Evolutionary conservation across 2,113 vertebrate species (phyloP).

Genomic region (Toxostoma redivivum): DNA sequence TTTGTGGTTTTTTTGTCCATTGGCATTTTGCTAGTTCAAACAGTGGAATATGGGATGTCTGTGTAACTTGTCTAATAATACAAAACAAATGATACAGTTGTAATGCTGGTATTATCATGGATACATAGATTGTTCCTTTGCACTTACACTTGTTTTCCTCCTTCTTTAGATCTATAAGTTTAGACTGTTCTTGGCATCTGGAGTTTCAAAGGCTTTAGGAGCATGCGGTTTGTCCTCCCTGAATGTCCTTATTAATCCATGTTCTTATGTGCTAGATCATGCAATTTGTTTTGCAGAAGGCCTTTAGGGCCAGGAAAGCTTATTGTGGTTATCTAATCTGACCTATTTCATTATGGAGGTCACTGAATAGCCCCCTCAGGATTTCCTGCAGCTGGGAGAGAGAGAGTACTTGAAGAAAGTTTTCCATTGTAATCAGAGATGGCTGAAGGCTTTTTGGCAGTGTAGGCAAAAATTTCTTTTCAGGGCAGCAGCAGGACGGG

Average conservation of each 20-base stretch:
- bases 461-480: background rate
- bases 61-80: slow-evolving; percentile 42
- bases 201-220: slow-evolving; percentile 3
- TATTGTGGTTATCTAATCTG: slow-evolving; percentile 55
- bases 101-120: background rate
- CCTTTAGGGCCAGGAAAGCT: slow-evolving; percentile 19
- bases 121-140: background rate
- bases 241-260: slow-evolving; percentile 18
- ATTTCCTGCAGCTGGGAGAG: slow-evolving; percentile 51
- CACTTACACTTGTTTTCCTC: background rate
- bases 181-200: background rate
- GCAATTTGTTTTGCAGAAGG: slow-evolving; percentile 35
- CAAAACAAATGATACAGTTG: background rate
- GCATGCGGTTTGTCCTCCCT: background rate
- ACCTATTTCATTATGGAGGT: slow-evolving; percentile 37
- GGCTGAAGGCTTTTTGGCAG: slow-evolving; percentile 36
- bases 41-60: slow-evolving; percentile 18
- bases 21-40: slow-evolving; percentile 63
- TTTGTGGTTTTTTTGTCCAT: background rate
- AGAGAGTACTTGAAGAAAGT: slow-evolving; percentile 26
- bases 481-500: background rate
- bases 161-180: background rate
- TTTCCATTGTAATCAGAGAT: slow-evolving; percentile 21
- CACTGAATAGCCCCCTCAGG: slow-evolving; percentile 7
- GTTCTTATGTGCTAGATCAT: slow-evolving; percentile 30